Evolutionary conservation across 2,888 invertebrate species (phyloP).

Genomic region (Anthrax anthrax): DNA sequence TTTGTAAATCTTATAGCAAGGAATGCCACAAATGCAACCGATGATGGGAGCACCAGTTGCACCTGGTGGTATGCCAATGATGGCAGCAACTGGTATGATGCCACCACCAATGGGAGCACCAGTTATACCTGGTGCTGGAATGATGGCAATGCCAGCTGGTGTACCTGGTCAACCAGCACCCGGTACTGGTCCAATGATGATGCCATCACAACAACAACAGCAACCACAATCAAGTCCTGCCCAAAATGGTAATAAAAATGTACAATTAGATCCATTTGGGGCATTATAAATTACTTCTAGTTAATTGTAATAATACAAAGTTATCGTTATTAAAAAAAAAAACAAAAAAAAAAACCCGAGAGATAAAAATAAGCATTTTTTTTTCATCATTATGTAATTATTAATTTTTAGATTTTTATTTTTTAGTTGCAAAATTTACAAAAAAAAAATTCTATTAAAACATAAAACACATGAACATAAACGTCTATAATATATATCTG

Average conservation of each 20-base stretch:
- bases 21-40: conserved; percentile 26
- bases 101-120: conserved; percentile 14
- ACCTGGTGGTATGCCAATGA: conserved; percentile 20
- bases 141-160: conserved; percentile 15
- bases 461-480: too few species aligned
- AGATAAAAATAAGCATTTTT: too few species aligned
- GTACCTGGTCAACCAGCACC: conserved; percentile 18
- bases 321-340: too few species aligned
- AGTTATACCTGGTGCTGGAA: conserved; percentile 7
- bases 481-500: too few species aligned
- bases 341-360: too few species aligned
- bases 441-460: too few species aligned
- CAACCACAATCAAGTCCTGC: conserved; percentile 20
- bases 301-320: too few species aligned
- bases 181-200: too few species aligned
- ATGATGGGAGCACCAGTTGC: conserved; percentile 27
- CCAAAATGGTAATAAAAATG: conserved; percentile 34
- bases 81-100: conserved; percentile 26
- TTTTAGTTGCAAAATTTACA: too few species aligned
- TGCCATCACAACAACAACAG: conserved; percentile 20
- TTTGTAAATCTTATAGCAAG: conserved; percentile 21
- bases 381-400: too few species aligned
- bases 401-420: too few species aligned
- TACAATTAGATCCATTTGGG: conserved; percentile 41
- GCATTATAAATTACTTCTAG: conserved; percentile 32